phyloP scores from a whole-genome alignment of 1,140 invertebrate species.

The Macrobrachium nipponense region DNA sequence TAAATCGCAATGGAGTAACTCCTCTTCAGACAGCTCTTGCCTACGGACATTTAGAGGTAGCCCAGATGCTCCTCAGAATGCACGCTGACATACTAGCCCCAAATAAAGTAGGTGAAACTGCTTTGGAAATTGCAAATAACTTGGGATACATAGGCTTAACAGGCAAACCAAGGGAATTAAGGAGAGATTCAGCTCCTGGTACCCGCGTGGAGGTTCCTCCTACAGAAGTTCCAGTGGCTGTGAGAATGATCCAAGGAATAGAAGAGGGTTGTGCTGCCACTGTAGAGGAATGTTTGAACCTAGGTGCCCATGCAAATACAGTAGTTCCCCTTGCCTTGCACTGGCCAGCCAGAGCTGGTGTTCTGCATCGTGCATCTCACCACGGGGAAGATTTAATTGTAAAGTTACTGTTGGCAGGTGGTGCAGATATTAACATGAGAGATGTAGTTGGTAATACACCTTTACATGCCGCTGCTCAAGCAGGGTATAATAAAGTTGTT shows the following conservation, averaged over 20 bases:
- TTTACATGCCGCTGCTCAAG: conserved; percentile 55
- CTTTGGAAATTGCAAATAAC: conserved; percentile 36
- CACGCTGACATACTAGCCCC: conserved; percentile 46
- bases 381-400: conserved; percentile 56
- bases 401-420: conserved; percentile 33
- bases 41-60: conserved; percentile 52
- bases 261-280: conserved; percentile 39
- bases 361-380: conserved; percentile 57
- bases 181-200: conserved; percentile 32
- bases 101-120: conserved; percentile 56
- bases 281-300: conserved; percentile 37
- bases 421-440: conserved; percentile 34
- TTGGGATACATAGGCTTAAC: conserved; percentile 45
- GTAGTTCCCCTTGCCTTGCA: conserved; percentile 55
- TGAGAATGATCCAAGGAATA: conserved; percentile 46
- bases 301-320: conserved; percentile 45
- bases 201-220: conserved; percentile 9
- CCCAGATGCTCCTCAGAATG: conserved; percentile 35
- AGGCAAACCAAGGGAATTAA: conserved; percentile 15
- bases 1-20: conserved; percentile 57
- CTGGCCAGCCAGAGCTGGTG: conserved; percentile 55
- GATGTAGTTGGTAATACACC: conserved; percentile 59
- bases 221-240: conserved; percentile 42
- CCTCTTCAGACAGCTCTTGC: conserved; percentile 58
- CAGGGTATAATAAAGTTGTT: conserved; percentile 53